A percentile compares a stretch with the other conserved stretches of the same genome.
Conservation (phyloP, 2,113 vertebrate species). For the Callipepla squamata region DNA sequence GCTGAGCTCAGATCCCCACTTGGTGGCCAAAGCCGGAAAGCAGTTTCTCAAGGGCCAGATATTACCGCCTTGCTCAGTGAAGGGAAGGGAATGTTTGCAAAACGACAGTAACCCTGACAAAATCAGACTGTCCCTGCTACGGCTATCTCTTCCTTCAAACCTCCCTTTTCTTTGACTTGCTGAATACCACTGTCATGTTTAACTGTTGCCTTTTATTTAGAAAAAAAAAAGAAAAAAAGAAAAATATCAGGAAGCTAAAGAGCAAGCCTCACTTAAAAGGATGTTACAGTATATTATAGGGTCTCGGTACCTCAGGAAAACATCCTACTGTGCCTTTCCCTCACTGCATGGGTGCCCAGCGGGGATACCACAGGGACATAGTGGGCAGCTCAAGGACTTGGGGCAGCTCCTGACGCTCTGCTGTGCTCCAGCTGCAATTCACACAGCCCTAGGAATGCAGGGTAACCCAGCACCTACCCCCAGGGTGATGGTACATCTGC, state of each 20-base stretch:
- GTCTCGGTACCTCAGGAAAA: not conserved
- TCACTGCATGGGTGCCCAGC: not conserved
- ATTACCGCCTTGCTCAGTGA: not conserved
- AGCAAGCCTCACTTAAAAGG: not conserved
- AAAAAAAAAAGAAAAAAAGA: not conserved
- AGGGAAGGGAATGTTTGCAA: not conserved
- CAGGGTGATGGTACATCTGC: not conserved
- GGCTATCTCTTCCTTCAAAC: not conserved
- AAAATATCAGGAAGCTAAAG: not conserved
- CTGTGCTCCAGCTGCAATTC: too few relatives aligned
- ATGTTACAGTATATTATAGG: not conserved
- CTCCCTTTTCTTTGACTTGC: not conserved
- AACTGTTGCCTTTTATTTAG: not conserved
- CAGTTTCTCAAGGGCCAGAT: not conserved
- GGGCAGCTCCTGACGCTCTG: not conserved
- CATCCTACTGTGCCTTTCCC: not conserved
- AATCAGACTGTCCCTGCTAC: not conserved
- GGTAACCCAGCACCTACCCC: not conserved
- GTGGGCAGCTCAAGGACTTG: accelerated
- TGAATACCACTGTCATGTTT: not conserved
- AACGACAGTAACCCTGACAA: not conserved
- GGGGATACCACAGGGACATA: accelerated
- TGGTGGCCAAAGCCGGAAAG: not conserved
- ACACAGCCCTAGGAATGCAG: too few relatives aligned
- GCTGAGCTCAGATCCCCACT: not conserved